Evolutionary conservation across 2,113 vertebrate genomes (phyloP), one percentile per base, ranked within the genome.

Genomic region (Chaenogobius annularis): DNA sequence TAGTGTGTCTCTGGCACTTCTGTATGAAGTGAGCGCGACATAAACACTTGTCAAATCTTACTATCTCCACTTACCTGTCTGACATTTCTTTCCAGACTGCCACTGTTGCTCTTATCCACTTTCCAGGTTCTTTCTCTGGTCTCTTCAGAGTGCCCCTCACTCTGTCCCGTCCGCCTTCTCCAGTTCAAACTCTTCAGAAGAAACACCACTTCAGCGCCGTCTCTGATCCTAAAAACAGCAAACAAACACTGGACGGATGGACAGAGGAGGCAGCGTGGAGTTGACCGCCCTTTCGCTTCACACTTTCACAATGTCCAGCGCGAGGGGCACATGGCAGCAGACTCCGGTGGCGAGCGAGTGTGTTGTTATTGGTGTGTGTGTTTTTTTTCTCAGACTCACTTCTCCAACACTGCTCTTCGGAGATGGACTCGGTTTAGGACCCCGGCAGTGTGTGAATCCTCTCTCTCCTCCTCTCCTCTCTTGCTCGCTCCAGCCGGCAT

Each of bases 71-170:
- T 93, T 85, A 94, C 93, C 93, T 94, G 92, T 90, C 79, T 85
- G 90, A 89, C 93, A 94, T 94, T 87, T 93, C 91, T 94, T 87
- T 94, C 91, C 91, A 91, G 85, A 86, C 81, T 75, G 79, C 83
- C 82, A 78, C 84, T 80, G 86, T 75, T 75, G 84, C 81, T 80
- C 78, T 80, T 74, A 88, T 87, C 83, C 88, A 90, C 89, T 86
- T 88, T 88, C 78, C 85, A 73, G 77, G 78, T 80, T 85, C 83
- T 52, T 84, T 72, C 47, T 81, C 74, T 77, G 11, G 61, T 62
- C 11, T 66, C 59, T 3, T 62, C 70, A 13, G 62, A 69, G 70
- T 84, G 77, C 83, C 90, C 83, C 22, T 81, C 76, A 78, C 74
- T 76, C 69, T 85, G 85, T 77, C 87, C 87, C 74, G 82, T 87